Evolutionary conservation across 2,888 invertebrate genomes (phyloP).

Genomic region (Lepidocyrtinus sp.): DNA sequence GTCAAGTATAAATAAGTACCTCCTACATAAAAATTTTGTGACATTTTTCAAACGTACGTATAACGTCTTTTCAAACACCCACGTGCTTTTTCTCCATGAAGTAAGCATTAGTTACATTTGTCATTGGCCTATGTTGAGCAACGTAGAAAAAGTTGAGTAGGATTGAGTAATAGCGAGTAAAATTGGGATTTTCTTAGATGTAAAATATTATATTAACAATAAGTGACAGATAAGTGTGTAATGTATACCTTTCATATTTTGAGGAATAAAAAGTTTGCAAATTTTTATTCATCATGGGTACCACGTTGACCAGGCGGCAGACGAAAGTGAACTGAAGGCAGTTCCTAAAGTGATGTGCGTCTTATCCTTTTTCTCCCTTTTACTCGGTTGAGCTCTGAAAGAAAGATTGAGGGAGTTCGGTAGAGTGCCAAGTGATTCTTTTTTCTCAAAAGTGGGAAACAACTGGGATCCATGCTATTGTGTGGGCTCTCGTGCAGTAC

Average conservation of each 20-base stretch:
- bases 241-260: too few species aligned
- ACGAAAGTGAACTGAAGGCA: slow-evolving; percentile 66
- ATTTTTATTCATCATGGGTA: background rate
- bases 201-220: too few species aligned
- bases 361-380: slow-evolving; percentile 59
- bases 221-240: too few species aligned
- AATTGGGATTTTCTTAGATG: too few species aligned
- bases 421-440: too few species aligned
- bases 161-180: too few species aligned
- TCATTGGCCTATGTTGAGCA: background rate
- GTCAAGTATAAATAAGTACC: background rate
- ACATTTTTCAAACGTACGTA: too few species aligned
- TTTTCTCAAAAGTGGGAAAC: background rate
- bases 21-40: background rate
- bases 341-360: slow-evolving; percentile 69
- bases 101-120: background rate
- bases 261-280: too few species aligned
- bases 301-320: slow-evolving; percentile 48
- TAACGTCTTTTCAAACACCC: slow-evolving; percentile 4
- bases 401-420: background rate
- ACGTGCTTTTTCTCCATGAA: background rate
- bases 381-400: background rate
- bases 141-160: too few species aligned
- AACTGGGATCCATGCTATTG: background rate
- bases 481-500: too few species aligned